Conservation (phyloP, 30 jellyfish, hydroid and myxozoan genomes). For the Aurelia sp. region DNA sequence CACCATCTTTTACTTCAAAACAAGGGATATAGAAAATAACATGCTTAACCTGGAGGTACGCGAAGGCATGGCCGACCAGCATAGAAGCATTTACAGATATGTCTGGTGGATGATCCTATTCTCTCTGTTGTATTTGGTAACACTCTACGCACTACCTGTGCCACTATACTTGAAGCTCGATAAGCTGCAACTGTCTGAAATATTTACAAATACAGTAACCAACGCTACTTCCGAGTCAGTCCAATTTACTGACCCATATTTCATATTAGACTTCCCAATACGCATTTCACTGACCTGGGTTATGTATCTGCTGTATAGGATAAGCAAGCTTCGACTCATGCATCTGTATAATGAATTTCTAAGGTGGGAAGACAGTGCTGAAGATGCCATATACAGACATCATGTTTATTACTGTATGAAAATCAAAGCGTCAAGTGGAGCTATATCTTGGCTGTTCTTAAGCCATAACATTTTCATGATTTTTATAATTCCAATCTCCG, state of each 20-base stretch:
- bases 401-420: neutral
- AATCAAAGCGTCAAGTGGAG: neutral
- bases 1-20: too few species aligned
- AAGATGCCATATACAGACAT: conserved; percentile 27
- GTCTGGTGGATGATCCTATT: too few species aligned
- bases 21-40: too few species aligned
- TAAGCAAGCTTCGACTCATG: conserved; percentile 11
- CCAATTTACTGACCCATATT: too few species aligned
- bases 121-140: too few species aligned
- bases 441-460: neutral
- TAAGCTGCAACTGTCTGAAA: too few species aligned
- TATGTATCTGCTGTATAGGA: neutral
- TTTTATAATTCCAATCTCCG: conserved; percentile 4
- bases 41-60: too few species aligned
- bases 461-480: conserved; percentile 19
- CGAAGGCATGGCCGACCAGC: too few species aligned
- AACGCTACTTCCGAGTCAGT: neutral
- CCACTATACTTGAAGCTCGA: too few species aligned
- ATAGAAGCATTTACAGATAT: too few species aligned
- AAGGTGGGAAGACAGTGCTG: conserved; percentile 18
- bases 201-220: neutral
- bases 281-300: conserved; percentile 21
- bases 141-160: too few species aligned
- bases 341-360: conserved; percentile 2
- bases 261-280: too few species aligned